Percentiles rank a stretch among this genome's conserved stretches.
Conservation (phyloP, 1,140 invertebrate species). For the Zaprionus taronus region DNA sequence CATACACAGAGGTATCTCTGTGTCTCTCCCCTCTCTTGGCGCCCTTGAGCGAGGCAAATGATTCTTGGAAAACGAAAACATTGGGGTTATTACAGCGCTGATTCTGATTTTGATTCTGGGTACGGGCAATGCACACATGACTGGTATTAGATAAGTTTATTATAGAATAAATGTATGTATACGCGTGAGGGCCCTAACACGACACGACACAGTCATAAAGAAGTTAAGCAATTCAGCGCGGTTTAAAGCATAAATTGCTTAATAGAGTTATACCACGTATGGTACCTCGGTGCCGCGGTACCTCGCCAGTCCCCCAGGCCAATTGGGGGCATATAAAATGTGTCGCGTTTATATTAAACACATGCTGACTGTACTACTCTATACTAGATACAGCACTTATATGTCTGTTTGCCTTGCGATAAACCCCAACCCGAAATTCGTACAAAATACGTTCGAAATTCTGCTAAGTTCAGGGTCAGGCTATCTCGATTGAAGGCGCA, state of each 20-base stretch:
- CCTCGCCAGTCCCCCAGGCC: conserved; percentile 3
- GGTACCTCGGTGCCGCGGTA: not conserved
- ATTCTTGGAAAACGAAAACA: not conserved
- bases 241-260: conserved; percentile 76
- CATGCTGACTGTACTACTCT: no score
- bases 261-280: conserved; percentile 62
- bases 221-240: conserved; percentile 74
- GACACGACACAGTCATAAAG: conserved; percentile 51
- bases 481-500: conserved; percentile 1
- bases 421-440: not conserved
- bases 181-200: conserved; percentile 50
- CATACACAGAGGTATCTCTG: not conserved
- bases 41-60: conserved; percentile 20
- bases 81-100: conserved; percentile 3
- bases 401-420: conserved; percentile 11
- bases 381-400: not conserved
- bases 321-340: conserved; percentile 59
- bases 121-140: conserved; percentile 54
- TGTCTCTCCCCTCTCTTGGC: not conserved
- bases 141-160: conserved; percentile 73
- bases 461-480: conserved; percentile 13
- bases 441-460: not conserved
- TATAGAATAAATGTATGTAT: conserved; percentile 60
- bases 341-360: conserved; percentile 36
- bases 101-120: conserved; percentile 25